Conservation (phyloP, 2,113 vertebrate species). For the Ceyx margarethae region DNA sequence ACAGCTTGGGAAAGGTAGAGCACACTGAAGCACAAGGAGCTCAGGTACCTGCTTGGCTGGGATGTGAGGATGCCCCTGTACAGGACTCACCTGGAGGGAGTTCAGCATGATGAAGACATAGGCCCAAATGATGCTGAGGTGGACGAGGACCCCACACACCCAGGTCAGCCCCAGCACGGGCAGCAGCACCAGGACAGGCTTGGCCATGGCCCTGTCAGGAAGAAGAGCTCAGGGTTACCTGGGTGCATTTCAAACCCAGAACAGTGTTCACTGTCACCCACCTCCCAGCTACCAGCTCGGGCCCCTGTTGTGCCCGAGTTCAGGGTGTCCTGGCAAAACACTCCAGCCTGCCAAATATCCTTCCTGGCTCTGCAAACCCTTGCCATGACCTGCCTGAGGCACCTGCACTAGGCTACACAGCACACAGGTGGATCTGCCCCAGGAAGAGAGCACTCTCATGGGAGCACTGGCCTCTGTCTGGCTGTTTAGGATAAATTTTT, state of each 20-base stretch:
- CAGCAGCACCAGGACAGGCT: slow-evolving; percentile 86
- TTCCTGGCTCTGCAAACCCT: neutral
- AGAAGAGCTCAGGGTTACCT: neutral
- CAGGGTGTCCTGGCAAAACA: neutral
- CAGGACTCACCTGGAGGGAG: slow-evolving; percentile 85
- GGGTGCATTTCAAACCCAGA: neutral
- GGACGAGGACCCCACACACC: slow-evolving; percentile 87
- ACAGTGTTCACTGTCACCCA: accelerated
- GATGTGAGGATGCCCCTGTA: accelerated
- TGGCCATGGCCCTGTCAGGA: slow-evolving; percentile 81
- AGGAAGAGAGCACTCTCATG: neutral
- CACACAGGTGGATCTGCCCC: neutral
- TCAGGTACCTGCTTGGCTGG: neutral
- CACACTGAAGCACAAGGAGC: neutral
- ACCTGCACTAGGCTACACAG: neutral
- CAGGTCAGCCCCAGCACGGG: slow-evolving; percentile 90
- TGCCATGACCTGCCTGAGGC: no score
- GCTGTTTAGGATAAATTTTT: neutral
- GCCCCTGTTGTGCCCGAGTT: neutral
- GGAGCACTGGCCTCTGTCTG: neutral
- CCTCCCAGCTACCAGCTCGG: neutral
- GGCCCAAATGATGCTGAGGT: slow-evolving; percentile 82
- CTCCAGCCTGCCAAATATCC: neutral
- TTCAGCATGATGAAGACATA: slow-evolving; percentile 87
- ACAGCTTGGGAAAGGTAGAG: neutral